Conservation (phyloP, 2,113 vertebrate species). For the Bubo blakistoni region DNA sequence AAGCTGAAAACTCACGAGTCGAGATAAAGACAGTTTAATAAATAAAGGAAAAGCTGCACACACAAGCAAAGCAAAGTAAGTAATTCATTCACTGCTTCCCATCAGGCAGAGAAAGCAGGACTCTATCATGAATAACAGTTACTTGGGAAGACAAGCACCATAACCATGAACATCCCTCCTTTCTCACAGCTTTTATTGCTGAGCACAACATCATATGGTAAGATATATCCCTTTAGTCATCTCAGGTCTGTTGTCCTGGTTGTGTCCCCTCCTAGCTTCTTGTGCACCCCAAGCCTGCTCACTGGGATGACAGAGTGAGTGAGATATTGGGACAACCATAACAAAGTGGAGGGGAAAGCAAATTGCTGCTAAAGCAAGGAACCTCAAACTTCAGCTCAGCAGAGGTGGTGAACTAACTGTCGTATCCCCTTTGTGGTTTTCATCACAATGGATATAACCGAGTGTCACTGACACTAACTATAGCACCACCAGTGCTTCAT, state of each 20-base stretch:
- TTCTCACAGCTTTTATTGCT: not conserved
- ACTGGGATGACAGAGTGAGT: not conserved
- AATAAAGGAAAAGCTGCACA: not conserved
- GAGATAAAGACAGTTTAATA: not conserved
- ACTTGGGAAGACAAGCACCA: not conserved
- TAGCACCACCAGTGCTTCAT: not conserved
- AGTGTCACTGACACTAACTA: not conserved
- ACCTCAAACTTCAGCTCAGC: not conserved
- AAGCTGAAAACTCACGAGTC: not conserved
- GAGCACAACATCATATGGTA: not conserved
- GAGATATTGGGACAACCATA: not conserved
- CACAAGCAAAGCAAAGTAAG: not conserved
- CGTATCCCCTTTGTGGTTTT: not conserved
- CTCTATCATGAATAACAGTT: rapidly evolving
- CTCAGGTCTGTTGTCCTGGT: not conserved
- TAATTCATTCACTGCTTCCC: not conserved
- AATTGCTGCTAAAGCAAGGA: not conserved
- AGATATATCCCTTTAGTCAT: not conserved
- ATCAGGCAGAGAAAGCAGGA: not conserved
- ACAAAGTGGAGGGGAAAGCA: not conserved
- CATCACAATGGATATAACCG: not conserved
- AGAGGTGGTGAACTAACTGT: not conserved
- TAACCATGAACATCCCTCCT: not conserved
- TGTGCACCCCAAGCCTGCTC: not conserved
- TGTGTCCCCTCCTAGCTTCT: not conserved